phyloP scores from a whole-genome alignment of 2,113 vertebrate species.

The Xenopus borealis region DNA sequence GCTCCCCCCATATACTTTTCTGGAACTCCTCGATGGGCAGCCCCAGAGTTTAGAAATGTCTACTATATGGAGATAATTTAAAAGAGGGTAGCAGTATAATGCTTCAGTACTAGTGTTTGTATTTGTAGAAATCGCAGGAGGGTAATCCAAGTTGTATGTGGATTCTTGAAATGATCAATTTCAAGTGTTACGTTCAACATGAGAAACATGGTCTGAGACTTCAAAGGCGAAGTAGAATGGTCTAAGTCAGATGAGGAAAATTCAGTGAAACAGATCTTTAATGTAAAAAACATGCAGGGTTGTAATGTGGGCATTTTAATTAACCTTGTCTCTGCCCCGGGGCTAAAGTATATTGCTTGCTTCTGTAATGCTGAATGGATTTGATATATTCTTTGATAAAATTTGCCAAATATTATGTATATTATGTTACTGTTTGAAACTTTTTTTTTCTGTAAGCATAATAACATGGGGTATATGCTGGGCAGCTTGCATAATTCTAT shows the following conservation, averaged over 20 bases:
- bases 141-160: not conserved
- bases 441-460: not conserved
- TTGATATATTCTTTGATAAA: conserved; percentile 3
- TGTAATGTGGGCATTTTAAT: conserved; percentile 31
- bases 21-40: no score
- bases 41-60: no score
- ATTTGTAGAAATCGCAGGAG: not conserved
- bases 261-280: conserved; percentile 6
- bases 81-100: no score
- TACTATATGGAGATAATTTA: no score
- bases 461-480: conserved; percentile 5
- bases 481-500: conserved; percentile 14
- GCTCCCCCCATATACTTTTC: no score
- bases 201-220: conserved; percentile 10
- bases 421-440: conserved; percentile 4
- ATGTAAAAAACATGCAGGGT: conserved; percentile 21
- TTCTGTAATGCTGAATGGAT: conserved; percentile 2
- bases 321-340: conserved; percentile 16
- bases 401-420: conserved; percentile 12
- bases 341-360: not conserved
- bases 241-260: conserved; percentile 6
- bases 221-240: conserved; percentile 14
- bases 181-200: conserved; percentile 8
- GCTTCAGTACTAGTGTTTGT: no score
- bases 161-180: not conserved